Base-by-base conservation (phyloP, 1,140 invertebrate species). In the Dufourea novaeangliae region DNA sequence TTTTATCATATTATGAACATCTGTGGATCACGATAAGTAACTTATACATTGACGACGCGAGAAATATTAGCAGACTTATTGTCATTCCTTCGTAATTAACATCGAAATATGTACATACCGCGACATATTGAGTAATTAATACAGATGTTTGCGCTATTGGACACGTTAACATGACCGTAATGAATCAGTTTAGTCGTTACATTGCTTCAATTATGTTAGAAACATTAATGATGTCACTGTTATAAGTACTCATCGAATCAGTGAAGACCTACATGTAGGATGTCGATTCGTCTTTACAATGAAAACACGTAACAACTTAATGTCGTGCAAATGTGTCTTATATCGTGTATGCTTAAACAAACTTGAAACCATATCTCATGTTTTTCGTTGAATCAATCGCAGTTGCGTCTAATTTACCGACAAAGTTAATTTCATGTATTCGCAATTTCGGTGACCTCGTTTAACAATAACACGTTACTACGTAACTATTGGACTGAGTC, bases 21-120 rank as follows among this genome's bases (percentile, higher is more conserved):
- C 46, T 17, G 29, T 17, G 2, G 17, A 80, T 68, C n/a, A 56
- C 52, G 67, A 22, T 59, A 68, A 77, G 34, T 22, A 37, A 34
- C 34, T 64, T 56, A 67, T 66, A 12, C 8, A 17, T 70, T 7
- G 3, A 50, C 17, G 20, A 66, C 44, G 20, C n/a, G 14, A 71
- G 46, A 20, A 25, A 8, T 50, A 22, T 61, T 62, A 39, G 29
- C 0, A 11, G 59, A 63, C 12, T 61, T 29, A 72, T 72, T 64
- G 41, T 63, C 54, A 67, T 78, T 79, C 39, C n/a, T 67, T 22
- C 4, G 12, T 22, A 39, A 56, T 73, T 37, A 78, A 54, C 32
- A 59, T 41, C 1, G 0, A 62, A 20, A 3, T 17, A 22, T 6
- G 8, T 56, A 14, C 1, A 17, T 20, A 66, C 3, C 4, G 29